phyloP scores from a whole-genome alignment of 2,888 invertebrate genomes.

The Junonia oenone region DNA sequence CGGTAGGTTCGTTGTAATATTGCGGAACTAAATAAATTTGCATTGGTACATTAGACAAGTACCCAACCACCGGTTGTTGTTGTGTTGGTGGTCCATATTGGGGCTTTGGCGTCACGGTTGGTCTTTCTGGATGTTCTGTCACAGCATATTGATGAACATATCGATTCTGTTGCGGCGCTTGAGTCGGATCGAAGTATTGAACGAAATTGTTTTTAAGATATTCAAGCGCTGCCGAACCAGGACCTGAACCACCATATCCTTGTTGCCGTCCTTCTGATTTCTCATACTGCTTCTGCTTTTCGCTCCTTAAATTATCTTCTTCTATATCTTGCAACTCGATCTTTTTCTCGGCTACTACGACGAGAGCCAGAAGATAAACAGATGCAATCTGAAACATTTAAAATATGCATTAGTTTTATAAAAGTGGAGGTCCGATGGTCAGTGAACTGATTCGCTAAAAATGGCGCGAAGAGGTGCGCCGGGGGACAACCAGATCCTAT shows the following conservation, averaged over 20 bases:
- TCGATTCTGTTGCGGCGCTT: conserved; percentile 45
- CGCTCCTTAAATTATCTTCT: conserved; percentile 82
- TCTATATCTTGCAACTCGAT: conserved; percentile 87
- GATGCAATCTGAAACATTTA: conserved; percentile 61
- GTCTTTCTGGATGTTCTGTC: conserved; percentile 57
- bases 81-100: conserved; percentile 41
- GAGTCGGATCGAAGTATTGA: conserved; percentile 47
- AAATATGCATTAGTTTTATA: conserved; percentile 47
- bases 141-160: conserved; percentile 69
- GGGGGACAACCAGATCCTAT: conserved; percentile 34
- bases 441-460: conserved; percentile 40
- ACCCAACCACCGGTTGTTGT: conserved; percentile 64
- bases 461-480: conserved; percentile 44
- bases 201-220: conserved; percentile 56
- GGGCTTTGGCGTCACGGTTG: conserved; percentile 36
- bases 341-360: conserved; percentile 78
- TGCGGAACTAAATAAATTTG: conserved; percentile 71
- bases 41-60: conserved; percentile 67
- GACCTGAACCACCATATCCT: conserved; percentile 32
- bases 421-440: conserved; percentile 42
- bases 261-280: conserved; percentile 44
- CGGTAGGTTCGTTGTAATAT: conserved; percentile 53
- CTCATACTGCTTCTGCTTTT: conserved; percentile 61
- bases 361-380: conserved; percentile 49
- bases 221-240: conserved; percentile 45